Base-by-base conservation (phyloP, 2,113 vertebrate genomes). In the Desmodus rotundus region DNA sequence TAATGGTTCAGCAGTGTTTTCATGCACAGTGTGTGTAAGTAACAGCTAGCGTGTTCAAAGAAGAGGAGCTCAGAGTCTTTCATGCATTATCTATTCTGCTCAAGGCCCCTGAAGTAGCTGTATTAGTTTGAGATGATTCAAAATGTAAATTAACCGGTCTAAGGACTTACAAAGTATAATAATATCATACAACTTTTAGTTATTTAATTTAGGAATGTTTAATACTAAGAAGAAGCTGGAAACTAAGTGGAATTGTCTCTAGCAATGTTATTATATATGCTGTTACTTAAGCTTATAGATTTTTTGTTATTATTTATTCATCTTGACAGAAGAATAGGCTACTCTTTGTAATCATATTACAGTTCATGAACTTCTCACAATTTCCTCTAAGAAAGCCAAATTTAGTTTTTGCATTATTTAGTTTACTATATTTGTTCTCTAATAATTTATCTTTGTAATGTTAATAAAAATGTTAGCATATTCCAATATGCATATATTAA, bases 261-360 rank as follows among this genome's bases (percentile, higher is more conserved):
- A 72, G 61, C 26, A n/a, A 43, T 52, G 17, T 41, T 65, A 50
- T 74, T 80, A 73, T 47, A 41, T 10, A 54, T 8, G 26, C 9
- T 86, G 83, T 83, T 92, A 84, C 17, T 63, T 72, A 81, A 26
- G 61, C 17, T 56, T 54, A 95, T 33, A 43, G 28, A 22, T 58
- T 84, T 74, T 95, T 76, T 87, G 28, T 77, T 92, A 47, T 73
- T 82, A 89, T 73, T 83, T 84, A 94, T 85, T 89, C n/a, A 77
- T 84, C 22, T 78, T 89, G 20, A 72, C 33, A n/a, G 52, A 82
- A 78, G 12, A 52, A 36, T 45, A 56, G 43, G 36, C 54, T 54
- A 78, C 54, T 43, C 63, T 5, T 58, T 72, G 31, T 91, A 80
- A 82, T 88, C 54, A 83, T 47, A 61, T 87, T 56, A 58, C 13